A percentile compares a stretch with the other conserved stretches of the same genome.
phyloP scores from a whole-genome alignment of 2,113 vertebrate genomes.

The Anguilla rostrata region DNA sequence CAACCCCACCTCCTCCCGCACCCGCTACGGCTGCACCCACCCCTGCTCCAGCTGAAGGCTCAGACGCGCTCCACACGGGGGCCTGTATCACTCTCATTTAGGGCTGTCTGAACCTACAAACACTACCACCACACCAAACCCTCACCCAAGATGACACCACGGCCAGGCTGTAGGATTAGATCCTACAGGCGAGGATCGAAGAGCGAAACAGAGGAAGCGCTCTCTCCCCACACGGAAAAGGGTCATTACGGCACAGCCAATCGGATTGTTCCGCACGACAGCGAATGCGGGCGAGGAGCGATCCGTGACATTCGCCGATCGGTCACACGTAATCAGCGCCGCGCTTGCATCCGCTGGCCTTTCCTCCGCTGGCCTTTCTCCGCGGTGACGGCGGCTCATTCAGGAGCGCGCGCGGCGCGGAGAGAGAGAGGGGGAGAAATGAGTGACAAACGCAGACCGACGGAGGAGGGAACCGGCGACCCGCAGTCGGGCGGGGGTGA shows the following conservation, averaged over 20 bases:
- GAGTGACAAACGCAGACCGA: slow-evolving; percentile 41
- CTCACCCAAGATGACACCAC: not conserved
- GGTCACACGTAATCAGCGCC: not conserved
- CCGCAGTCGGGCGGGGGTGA: no score
- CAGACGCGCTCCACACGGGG: not conserved
- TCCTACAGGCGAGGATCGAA: not conserved
- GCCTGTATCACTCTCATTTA: not conserved
- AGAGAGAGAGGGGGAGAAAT: slow-evolving; percentile 2
- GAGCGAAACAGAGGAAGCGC: not conserved
- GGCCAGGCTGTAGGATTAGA: not conserved
- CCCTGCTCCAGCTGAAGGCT: not conserved
- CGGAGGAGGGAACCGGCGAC: not conserved
- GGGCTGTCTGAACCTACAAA: not conserved
- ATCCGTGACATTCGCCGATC: not conserved
- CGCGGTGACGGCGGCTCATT: no score
- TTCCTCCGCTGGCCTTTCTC: not conserved
- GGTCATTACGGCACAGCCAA: not conserved
- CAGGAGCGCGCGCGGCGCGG: no score
- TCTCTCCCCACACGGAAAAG: not conserved
- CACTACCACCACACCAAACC: not conserved
- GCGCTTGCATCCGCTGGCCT: not conserved
- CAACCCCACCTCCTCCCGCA: not conserved
- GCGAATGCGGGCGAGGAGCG: no score
- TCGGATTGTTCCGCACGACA: not conserved
- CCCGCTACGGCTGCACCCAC: not conserved